phyloP scores from a whole-genome alignment of 2,888 invertebrate genomes.

The Hirtodrosophila histrioides region DNA sequence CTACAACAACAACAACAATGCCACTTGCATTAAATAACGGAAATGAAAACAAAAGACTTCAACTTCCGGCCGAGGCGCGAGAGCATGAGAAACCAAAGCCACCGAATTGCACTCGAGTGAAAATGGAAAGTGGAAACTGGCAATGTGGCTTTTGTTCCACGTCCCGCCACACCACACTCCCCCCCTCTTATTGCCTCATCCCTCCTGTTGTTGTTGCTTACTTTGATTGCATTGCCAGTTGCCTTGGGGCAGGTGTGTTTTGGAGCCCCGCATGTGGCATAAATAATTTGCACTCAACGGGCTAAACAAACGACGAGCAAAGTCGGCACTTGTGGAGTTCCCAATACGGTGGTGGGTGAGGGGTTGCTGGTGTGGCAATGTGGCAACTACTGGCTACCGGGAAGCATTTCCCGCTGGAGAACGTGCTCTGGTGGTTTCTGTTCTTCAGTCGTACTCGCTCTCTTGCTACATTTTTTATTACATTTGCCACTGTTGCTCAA shows the following conservation, averaged over 20 bases:
- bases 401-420: conserved; percentile 41
- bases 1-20: conserved; percentile 40
- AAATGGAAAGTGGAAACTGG: conserved; percentile 70
- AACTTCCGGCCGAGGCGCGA: conserved; percentile 64
- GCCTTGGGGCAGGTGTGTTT: conserved; percentile 35
- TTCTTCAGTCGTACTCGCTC: conserved; percentile 27
- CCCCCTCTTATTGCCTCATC: not conserved
- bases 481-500: conserved; percentile 67
- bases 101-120: conserved; percentile 69
- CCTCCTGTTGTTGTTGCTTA: conserved; percentile 28
- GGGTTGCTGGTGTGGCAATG: not conserved
- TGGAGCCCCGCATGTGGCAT: conserved; percentile 68
- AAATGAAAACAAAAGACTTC: conserved; percentile 81
- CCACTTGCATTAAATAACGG: conserved; percentile 79
- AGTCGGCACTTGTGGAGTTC: conserved; percentile 66
- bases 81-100: conserved; percentile 29
- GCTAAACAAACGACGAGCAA: conserved; percentile 62
- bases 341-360: not conserved
- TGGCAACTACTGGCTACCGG: conserved; percentile 9
- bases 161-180: not conserved
- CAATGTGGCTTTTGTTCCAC: conserved; percentile 56
- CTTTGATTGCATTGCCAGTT: conserved; percentile 59
- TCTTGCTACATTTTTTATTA: conserved; percentile 37
- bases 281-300: conserved; percentile 77
- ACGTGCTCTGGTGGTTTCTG: conserved; percentile 36